These are phyloP conservation scores for Paramuricea clavata DNA, from an alignment of 92 coral and sea anemone species.

Conservation along the genomic window DNA sequence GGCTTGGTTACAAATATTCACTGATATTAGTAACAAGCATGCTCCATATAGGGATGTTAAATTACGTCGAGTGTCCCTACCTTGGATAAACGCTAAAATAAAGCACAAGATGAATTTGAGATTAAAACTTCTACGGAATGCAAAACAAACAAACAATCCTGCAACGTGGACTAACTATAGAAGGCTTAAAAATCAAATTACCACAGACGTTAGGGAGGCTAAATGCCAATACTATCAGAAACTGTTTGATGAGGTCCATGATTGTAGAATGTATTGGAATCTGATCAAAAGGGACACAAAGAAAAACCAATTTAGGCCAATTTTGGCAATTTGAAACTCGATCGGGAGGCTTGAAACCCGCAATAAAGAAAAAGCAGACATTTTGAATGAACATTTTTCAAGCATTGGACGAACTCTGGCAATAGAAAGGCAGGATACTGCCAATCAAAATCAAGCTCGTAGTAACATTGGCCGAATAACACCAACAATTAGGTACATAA, in stretches of 20 bases:
- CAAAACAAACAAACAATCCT: conserved; percentile 29
- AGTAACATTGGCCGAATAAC: neutral
- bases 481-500: neutral
- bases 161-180: conserved; percentile 50
- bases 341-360: conserved; percentile 29
- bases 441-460: neutral
- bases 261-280: conserved; percentile 16
- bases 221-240: conserved; percentile 46
- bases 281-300: conserved; percentile 25
- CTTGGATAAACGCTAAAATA: conserved; percentile 62
- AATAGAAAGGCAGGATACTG: neutral
- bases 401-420: conserved; percentile 60
- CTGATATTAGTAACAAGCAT: conserved; percentile 47
- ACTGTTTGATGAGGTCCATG: conserved; percentile 14
- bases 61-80: conserved; percentile 53
- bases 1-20: conserved; percentile 48
- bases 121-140: conserved; percentile 36
- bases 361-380: conserved; percentile 47
- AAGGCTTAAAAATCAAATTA: conserved; percentile 23
- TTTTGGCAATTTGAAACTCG: conserved; percentile 34
- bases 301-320: neutral
- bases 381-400: conserved; percentile 54
- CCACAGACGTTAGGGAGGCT: conserved; percentile 23
- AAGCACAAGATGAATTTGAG: conserved; percentile 60
- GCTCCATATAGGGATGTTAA: conserved; percentile 58